Evolutionary conservation across 1,140 invertebrate genomes (phyloP), one percentile per base, ranked within the genome.

Genomic region (Augochlora pura): DNA sequence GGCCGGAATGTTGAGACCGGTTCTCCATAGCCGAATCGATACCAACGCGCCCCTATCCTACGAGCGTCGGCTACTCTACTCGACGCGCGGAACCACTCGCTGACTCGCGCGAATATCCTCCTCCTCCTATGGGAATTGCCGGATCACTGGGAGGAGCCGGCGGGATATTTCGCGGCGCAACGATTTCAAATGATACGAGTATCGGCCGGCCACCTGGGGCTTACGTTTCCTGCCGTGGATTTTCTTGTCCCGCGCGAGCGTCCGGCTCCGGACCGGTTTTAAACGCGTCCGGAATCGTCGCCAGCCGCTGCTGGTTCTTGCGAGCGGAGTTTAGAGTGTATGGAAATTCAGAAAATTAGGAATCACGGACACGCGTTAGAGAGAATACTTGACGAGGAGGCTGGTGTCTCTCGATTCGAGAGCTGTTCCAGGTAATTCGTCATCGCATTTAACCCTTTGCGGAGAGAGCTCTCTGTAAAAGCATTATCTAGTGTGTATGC

Each of bases 11-110:
- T 86, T 84, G 84, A 88, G 83, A 83, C 18, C 79, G 72, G 65
- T 63, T 46, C 73, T 86, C 68, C 70, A 86, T 79, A 69, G 73
- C 59, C 54, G 67, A 89, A 91, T 91, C 89, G 87, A 91, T 90
- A 88, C 78, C 46, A 32, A 32, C 73, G 68, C 71, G 76, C 77
- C 42, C 68, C 75, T 85, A 79, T 66, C 25, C 62, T 77, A 54
- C 65, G 74, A 79, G 25, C 76, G 77, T 80, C 78, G 75, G 84
- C 77, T 23, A 52, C 18, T 52, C 49, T 52, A 14, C 81, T 75
- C 69, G 46, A 72, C 62, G 82, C 69, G 71, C 83, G 69, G 10
- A 67, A 86, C 27, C 68, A 64, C 76, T 83, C 64, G 81, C 65
- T 66, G 66, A 71, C 62, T 72, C 57, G 76, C 69, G 49, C 23